Evolutionary conservation across 2,888 invertebrate species (phyloP).

Genomic region (Lithophane semibrunnea): DNA sequence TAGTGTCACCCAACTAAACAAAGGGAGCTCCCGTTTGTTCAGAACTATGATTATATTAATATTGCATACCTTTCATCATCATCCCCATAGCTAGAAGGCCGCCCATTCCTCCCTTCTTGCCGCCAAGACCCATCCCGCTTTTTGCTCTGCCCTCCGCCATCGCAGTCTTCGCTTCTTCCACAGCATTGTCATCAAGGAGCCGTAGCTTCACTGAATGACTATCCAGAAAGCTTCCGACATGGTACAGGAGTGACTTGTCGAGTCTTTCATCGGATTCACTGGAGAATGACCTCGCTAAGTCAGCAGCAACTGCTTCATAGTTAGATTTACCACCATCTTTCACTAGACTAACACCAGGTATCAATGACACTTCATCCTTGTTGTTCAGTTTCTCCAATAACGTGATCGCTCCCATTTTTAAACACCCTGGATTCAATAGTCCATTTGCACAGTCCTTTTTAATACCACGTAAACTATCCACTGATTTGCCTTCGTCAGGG

Average conservation of each 20-base stretch:
- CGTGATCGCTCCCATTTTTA: slow-evolving; percentile 78
- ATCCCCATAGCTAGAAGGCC: slow-evolving; percentile 89
- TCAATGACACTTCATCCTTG: slow-evolving; percentile 76
- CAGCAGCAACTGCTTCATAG: slow-evolving; percentile 88
- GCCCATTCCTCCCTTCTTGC: slow-evolving; percentile 86
- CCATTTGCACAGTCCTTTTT: slow-evolving; percentile 79
- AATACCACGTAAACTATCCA: slow-evolving; percentile 67
- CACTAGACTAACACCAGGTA: slow-evolving; percentile 91
- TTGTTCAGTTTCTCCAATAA: slow-evolving; percentile 76
- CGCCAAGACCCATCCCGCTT: slow-evolving; percentile 78
- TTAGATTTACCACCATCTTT: slow-evolving; percentile 92
- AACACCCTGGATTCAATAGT: slow-evolving; percentile 76
- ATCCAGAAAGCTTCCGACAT: slow-evolving; percentile 92
- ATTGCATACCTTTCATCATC: slow-evolving; percentile 91
- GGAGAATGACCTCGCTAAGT: slow-evolving; percentile 93
- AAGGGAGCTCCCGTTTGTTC: too few relatives aligned
- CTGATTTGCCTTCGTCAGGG: slow-evolving; percentile 68
- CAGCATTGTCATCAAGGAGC: slow-evolving; percentile 91
- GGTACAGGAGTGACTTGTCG: slow-evolving; percentile 93
- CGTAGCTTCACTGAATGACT: slow-evolving; percentile 93
- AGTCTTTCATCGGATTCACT: slow-evolving; percentile 93
- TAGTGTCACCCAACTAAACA: too few relatives aligned
- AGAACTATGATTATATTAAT: too few relatives aligned
- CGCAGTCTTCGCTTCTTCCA: slow-evolving; percentile 88
- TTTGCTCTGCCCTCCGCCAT: slow-evolving; percentile 84